Evolutionary conservation across 2,888 invertebrate species (phyloP).

Genomic region (Cheilosia variabilis): DNA sequence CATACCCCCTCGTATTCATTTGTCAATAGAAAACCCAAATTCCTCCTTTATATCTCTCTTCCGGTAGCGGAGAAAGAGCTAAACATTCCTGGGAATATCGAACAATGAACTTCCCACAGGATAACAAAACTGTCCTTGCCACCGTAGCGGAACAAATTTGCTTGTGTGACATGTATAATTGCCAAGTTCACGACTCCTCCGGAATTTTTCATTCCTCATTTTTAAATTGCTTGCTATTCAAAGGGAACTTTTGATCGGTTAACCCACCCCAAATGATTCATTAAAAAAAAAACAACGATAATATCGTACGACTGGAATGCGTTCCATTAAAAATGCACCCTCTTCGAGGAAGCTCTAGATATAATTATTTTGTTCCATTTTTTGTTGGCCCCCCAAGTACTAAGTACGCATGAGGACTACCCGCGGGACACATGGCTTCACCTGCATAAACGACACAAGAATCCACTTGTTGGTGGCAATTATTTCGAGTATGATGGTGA

Average conservation of each 20-base stretch:
- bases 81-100: slow-evolving; percentile 47
- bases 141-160: slow-evolving; percentile 42
- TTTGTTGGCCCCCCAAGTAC: neutral
- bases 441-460: slow-evolving; percentile 56
- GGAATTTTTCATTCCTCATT: slow-evolving; percentile 42
- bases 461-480: slow-evolving; percentile 54
- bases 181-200: slow-evolving; percentile 38
- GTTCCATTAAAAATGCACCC: slow-evolving; percentile 63
- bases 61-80: slow-evolving; percentile 18
- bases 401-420: slow-evolving; percentile 39
- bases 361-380: slow-evolving; percentile 16
- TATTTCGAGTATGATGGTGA: slow-evolving; percentile 18
- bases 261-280: slow-evolving; percentile 32
- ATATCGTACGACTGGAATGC: slow-evolving; percentile 31
- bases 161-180: slow-evolving; percentile 61
- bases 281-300: slow-evolving; percentile 38
- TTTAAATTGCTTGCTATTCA: slow-evolving; percentile 11
- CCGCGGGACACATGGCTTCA: slow-evolving; percentile 58
- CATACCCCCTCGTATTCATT: neutral
- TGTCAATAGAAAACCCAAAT: slow-evolving; percentile 35
- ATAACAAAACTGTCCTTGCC: slow-evolving; percentile 36
- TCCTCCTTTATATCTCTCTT: slow-evolving; percentile 34
- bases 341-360: slow-evolving; percentile 20
- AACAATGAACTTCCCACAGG: slow-evolving; percentile 55
- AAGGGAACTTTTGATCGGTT: slow-evolving; percentile 28